Evolutionary conservation across 2,888 invertebrate species (phyloP), one percentile per base, ranked within the genome.

Genomic region (Eumacrocentrus americanus): DNA sequence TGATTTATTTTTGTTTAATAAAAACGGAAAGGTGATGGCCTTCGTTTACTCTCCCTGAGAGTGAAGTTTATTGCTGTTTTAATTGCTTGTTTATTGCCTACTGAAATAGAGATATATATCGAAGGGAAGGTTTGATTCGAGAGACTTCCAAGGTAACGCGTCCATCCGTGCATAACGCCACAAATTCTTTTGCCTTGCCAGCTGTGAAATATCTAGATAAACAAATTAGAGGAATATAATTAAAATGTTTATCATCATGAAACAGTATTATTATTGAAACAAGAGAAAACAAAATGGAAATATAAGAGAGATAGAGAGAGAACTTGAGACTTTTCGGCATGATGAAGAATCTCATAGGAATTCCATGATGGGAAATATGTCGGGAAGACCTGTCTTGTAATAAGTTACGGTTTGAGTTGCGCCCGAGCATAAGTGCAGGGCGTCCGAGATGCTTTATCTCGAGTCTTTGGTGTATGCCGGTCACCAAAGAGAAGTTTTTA

Each of bases 111-210:
- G 25, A 54, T 54, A 52, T 22, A 40, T 40, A 54, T 54, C 44
- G 54, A 54, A 37, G n/a, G 51, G 55, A 35, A 54, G 60, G 60
- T 50, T 44, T 51, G 40, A 60, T 44, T 22, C 7, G 12, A n/a
- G n/a, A 60, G 65, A 61, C 61, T 63, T 70, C 69, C 69, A 68
- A 71, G 71, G 66, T 69, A 67, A 69, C 63, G 62, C 67, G 67
- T 70, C 65, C 70, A 70, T 64, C 69, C 68, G 65, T 66, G 72
- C 71, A 68, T 70, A 66, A 69, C 61, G 66, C 46, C 58, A 60
- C 46, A 48, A 64, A 66, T 54, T 66, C 37, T 44, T 18, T 60
- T 7, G 60, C n/a, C 46, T 46, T 37, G 18, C 34, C 18, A 20
- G 29, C n/a, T 18, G 12, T 22, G 29, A 38, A 40, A 38, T 2